phyloP scores from a whole-genome alignment of 2,113 vertebrate genomes.

The Rhinopomastus cyanomelas region DNA sequence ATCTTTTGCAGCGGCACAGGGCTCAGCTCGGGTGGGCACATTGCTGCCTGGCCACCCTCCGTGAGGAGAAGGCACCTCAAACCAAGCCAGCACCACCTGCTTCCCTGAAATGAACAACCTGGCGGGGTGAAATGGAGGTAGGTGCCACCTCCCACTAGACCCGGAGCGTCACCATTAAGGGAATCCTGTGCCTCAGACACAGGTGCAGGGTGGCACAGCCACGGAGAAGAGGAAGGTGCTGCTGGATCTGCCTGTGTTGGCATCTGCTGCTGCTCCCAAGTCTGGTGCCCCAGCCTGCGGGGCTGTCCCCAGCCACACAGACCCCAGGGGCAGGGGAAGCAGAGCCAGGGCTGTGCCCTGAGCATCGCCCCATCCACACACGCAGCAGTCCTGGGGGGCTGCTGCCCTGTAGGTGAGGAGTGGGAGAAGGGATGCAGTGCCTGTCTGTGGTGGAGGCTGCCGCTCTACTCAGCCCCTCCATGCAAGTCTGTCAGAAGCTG shows the following conservation, averaged over 20 bases:
- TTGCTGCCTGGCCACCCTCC: no score
- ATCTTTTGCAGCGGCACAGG: no score
- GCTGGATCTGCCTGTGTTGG: background rate
- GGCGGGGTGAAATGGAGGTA: no score
- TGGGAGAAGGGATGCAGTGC: accelerated
- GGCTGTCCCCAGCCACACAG: background rate
- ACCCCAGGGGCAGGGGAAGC: accelerated
- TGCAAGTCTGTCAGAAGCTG: accelerated
- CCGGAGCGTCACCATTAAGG: background rate
- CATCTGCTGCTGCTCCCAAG: background rate
- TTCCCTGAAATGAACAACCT: no score
- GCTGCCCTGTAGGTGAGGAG: background rate
- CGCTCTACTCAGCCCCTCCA: accelerated
- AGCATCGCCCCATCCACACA: accelerated
- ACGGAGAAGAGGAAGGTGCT: background rate
- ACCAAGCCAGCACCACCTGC: no score
- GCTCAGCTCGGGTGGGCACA: no score
- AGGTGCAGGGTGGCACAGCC: background rate
- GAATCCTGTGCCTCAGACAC: no score
- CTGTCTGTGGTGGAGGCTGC: background rate
- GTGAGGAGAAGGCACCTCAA: no score
- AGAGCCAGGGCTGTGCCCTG: background rate
- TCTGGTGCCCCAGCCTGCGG: accelerated
- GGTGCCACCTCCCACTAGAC: no score
- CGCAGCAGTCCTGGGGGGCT: accelerated